Base-by-base conservation (phyloP, 1,140 invertebrate genomes). In the Pollicipes pollicipes region DNA sequence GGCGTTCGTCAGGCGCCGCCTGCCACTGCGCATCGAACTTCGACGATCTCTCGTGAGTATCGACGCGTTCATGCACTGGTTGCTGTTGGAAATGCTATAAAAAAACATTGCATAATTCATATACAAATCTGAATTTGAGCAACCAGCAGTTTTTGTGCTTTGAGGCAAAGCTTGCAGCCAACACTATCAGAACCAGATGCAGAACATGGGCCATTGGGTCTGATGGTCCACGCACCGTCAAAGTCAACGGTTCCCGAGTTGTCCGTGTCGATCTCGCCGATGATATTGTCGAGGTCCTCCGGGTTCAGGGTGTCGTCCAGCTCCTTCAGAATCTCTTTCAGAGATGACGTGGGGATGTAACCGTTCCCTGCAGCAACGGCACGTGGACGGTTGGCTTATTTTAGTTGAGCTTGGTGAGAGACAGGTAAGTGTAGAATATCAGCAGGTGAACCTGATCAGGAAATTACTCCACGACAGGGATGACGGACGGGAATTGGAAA, bases 231-330 rank as follows among this genome's bases (percentile, higher is more conserved):
- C n/a, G 79, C 79, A 89, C 88, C 89, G 77, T 90, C 88, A 80
- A 91, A 91, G 78, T 91, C 90, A 26, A 91, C 89, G 3, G 90
- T 91, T 70, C 89, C 89, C 0, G 88, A 90, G 26, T 83, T 82
- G 74, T 83, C 83, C 30, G 82, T 80, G 75, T 85, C 83, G 72
- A 85, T 83, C 77, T 84, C 84, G 27, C 80, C 80, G 72, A 84
- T 84, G 79, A 85, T 83, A 74, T 83, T 82, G 71, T 84, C 83
- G 63, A 84, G 75, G 74, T 85, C 83, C 73, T 83, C 81, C 69
- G 83, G 77, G 4, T 80, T 82, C 30, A 84, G 77, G 69, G 82
- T 81, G 71, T 83, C 81, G 71, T 84, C 82, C 35, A 84, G 76
- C 67, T 83, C 83, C 70, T 83, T 74, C 35, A 84, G 75, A 70